These are phyloP conservation scores for Darevskia nairensis DNA, from an alignment of 2,797 vertebrate genomes.

Conservation along the genomic window DNA sequence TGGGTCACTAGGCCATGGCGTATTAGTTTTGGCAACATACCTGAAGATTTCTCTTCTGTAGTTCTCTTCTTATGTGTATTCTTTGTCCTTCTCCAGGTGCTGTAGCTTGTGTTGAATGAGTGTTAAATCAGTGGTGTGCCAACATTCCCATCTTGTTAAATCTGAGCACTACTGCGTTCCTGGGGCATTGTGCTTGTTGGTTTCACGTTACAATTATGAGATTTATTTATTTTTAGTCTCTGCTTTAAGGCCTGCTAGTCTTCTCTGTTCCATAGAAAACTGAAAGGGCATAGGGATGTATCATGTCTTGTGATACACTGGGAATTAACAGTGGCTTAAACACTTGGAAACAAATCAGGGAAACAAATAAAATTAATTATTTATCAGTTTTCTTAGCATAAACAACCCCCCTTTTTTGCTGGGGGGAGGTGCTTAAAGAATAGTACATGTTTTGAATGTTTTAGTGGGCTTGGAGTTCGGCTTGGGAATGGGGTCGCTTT, in stretches of 20 bases:
- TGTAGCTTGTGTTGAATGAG: constrained; percentile 2
- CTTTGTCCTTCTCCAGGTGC: not conserved
- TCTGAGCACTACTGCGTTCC: rapidly evolving
- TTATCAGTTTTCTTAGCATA: not conserved
- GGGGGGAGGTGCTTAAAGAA: too few species aligned
- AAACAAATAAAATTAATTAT: not conserved
- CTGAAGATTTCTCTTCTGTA: not conserved
- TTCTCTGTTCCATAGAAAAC: not conserved
- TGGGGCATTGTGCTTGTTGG: not conserved
- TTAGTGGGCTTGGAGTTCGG: too few species aligned
- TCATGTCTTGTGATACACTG: not conserved
- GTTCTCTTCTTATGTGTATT: not conserved
- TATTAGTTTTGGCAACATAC: not conserved
- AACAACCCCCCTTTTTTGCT: too few species aligned
- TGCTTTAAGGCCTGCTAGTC: not conserved
- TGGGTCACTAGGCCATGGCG: not conserved
- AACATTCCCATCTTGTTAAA: not conserved
- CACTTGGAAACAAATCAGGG: not conserved
- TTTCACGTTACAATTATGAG: not conserved
- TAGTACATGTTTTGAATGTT: too few species aligned
- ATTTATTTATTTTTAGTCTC: not conserved
- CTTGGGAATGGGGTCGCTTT: too few species aligned
- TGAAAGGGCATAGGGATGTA: not conserved
- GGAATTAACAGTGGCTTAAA: not conserved
- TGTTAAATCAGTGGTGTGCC: not conserved